phyloP scores from a whole-genome alignment of 2,888 invertebrate species.

The Toxonevra muliebris region DNA sequence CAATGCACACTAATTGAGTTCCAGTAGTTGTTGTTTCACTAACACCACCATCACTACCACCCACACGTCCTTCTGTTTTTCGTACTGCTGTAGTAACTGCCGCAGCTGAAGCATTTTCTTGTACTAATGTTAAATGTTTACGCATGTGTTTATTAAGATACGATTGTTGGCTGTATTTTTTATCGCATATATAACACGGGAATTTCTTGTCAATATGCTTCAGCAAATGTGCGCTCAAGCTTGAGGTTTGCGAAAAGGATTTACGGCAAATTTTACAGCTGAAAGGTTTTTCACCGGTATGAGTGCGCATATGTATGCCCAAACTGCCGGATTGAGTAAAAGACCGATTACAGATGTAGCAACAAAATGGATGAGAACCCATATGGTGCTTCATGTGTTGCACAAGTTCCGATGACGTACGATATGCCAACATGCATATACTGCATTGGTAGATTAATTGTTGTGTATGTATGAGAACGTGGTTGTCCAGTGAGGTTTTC shows the following conservation, averaged over 20 bases:
- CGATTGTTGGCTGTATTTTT: conserved; percentile 62
- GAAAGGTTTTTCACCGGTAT: conserved; percentile 64
- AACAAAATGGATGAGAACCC: conserved; percentile 65
- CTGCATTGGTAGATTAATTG: conserved; percentile 63
- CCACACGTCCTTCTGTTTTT: neutral
- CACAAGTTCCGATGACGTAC: conserved; percentile 63
- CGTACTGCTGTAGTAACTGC: neutral
- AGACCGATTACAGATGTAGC: conserved; percentile 64
- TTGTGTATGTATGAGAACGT: conserved; percentile 64
- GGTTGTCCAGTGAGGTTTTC: conserved; percentile 62
- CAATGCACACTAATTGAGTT: conserved; percentile 60
- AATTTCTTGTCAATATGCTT: conserved; percentile 62
- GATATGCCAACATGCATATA: conserved; percentile 61
- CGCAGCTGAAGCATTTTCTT: conserved; percentile 32
- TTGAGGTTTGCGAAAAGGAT: conserved; percentile 64
- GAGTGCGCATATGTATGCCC: conserved; percentile 65
- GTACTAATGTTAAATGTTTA: conserved; percentile 51
- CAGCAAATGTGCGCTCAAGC: conserved; percentile 64
- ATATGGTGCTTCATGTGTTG: conserved; percentile 66
- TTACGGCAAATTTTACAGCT: conserved; percentile 63
- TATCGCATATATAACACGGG: conserved; percentile 60
- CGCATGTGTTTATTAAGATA: conserved; percentile 62
- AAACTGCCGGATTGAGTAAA: conserved; percentile 65
- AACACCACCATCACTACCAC: conserved; percentile 1
- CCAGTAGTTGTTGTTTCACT: conserved; percentile 15